Conservation (phyloP, 2,113 vertebrate species). For the Herpailurus yagouaroundi region DNA sequence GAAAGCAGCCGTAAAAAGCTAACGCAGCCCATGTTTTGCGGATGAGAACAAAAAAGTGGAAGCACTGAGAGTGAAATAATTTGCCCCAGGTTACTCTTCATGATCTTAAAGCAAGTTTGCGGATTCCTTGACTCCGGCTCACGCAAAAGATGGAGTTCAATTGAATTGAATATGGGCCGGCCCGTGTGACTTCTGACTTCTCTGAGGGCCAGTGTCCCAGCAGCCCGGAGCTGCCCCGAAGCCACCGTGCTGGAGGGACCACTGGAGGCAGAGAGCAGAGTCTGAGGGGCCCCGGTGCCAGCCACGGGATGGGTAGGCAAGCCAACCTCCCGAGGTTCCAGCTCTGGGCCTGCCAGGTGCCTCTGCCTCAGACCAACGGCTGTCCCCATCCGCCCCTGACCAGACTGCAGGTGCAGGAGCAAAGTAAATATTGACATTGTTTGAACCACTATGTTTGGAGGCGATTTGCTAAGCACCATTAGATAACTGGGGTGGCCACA, state of each 20-base stretch:
- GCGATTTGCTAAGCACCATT: neutral
- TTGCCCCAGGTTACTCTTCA: neutral
- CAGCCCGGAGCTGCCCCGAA: neutral
- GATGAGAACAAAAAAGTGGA: neutral
- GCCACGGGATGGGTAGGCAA: fast-evolving
- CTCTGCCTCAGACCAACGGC: neutral
- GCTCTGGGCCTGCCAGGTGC: fast-evolving
- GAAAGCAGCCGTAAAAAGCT: neutral
- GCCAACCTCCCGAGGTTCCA: fast-evolving
- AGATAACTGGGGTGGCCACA: neutral
- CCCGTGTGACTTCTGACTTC: neutral
- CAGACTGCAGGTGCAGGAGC: fast-evolving
- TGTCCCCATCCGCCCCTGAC: neutral
- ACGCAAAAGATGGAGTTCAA: neutral
- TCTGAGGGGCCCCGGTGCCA: neutral
- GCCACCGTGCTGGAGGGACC: neutral
- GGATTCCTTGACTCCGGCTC: neutral
- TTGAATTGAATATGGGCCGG: neutral
- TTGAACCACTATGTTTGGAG: neutral
- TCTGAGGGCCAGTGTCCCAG: neutral
- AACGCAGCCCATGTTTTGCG: neutral
- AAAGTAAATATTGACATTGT: neutral
- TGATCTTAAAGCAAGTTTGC: neutral
- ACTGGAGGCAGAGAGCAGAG: neutral
- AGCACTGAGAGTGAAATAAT: neutral